Evolutionary conservation across 2,113 vertebrate species (phyloP).

Genomic region (Pimephales promelas): DNA sequence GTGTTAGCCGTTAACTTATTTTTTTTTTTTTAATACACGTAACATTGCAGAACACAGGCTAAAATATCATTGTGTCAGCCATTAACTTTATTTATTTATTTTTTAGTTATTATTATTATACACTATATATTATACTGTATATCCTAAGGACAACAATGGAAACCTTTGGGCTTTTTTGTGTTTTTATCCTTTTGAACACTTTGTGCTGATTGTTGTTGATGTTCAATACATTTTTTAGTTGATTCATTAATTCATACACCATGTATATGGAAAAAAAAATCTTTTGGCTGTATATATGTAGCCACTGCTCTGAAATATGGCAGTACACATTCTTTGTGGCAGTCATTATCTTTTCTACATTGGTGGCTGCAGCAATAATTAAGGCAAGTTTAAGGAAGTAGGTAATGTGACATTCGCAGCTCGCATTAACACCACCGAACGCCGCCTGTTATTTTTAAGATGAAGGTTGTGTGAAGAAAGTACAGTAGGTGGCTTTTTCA

Average conservation of each 20-base stretch:
- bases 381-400: constrained; percentile 15
- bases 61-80: too few relatives aligned
- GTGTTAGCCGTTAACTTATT: too few relatives aligned
- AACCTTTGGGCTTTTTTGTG: too few relatives aligned
- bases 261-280: neutral
- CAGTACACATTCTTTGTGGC: neutral
- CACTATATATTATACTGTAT: too few relatives aligned
- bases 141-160: too few relatives aligned
- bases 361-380: neutral
- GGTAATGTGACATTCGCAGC: constrained; percentile 10
- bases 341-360: neutral
- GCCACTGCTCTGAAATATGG: neutral
- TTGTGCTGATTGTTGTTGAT: too few relatives aligned
- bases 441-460: neutral
- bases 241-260: neutral
- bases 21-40: too few relatives aligned
- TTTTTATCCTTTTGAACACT: too few relatives aligned
- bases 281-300: neutral
- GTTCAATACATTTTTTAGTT: too few relatives aligned
- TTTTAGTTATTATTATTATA: too few relatives aligned
- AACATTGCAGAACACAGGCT: too few relatives aligned
- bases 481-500: neutral
- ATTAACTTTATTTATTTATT: too few relatives aligned
- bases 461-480: neutral
- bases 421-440: neutral